Percentiles rank a stretch among this genome's conserved stretches.
phyloP scores from a whole-genome alignment of 2,113 vertebrate genomes.

The Labeo catla region DNA sequence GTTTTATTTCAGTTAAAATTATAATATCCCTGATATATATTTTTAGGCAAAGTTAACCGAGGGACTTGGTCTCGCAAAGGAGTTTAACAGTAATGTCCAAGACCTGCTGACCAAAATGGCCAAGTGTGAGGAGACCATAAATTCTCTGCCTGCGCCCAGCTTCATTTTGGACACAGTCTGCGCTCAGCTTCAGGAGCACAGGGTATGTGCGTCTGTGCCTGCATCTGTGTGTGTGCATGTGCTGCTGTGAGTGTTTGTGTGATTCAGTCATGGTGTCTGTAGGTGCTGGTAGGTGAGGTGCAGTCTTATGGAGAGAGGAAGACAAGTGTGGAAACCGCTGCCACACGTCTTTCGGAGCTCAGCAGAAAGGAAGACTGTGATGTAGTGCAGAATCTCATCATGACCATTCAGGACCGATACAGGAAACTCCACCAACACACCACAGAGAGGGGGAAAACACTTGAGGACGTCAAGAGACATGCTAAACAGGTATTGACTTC shows the following conservation, averaged over 20 bases:
- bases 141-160: slow-evolving; percentile 75
- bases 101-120: slow-evolving; percentile 83
- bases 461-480: slow-evolving; percentile 80
- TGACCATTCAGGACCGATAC: slow-evolving; percentile 76
- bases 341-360: slow-evolving; percentile 73
- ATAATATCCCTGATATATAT: not conserved
- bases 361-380: slow-evolving; percentile 80
- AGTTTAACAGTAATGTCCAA: slow-evolving; percentile 83
- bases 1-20: not conserved
- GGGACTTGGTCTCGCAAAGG: slow-evolving; percentile 79
- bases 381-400: slow-evolving; percentile 77
- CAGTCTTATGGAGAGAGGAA: slow-evolving; percentile 74
- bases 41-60: slow-evolving; percentile 81
- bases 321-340: slow-evolving; percentile 69
- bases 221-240: not conserved
- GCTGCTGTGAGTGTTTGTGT: not conserved
- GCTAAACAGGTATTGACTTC: slow-evolving; percentile 76
- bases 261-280: not conserved
- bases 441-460: slow-evolving; percentile 70
- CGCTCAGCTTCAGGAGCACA: slow-evolving; percentile 82
- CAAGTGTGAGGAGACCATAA: slow-evolving; percentile 76
- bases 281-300: slow-evolving; percentile 79
- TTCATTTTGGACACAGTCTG: slow-evolving; percentile 80
- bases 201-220: slow-evolving; percentile 59
- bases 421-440: slow-evolving; percentile 74